phyloP scores from a whole-genome alignment of 2,888 invertebrate genomes.

The Bellardia pandia region DNA sequence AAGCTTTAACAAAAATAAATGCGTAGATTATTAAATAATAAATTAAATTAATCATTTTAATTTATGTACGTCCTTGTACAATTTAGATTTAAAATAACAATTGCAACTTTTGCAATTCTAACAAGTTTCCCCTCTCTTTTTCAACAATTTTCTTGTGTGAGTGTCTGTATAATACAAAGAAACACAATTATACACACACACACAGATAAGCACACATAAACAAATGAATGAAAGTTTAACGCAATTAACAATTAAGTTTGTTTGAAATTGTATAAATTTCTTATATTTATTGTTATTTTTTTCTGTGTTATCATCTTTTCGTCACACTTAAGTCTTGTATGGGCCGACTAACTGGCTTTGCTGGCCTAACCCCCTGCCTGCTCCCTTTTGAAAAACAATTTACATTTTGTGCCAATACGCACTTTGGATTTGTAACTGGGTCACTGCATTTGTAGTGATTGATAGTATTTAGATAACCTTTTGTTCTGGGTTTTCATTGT shows the following conservation, averaged over 20 bases:
- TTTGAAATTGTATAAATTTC: constrained; percentile 4
- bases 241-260: constrained; percentile 41
- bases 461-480: constrained; percentile 56
- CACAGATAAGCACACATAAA: not conserved
- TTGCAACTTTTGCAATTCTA: constrained; percentile 48
- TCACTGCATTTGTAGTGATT: constrained; percentile 62
- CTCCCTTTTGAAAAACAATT: not conserved
- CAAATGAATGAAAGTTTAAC: constrained; percentile 40
- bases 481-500: constrained; percentile 53
- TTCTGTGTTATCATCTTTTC: constrained; percentile 46
- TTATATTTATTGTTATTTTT: constrained; percentile 5
- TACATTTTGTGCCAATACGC: constrained; percentile 60
- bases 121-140: constrained; percentile 54
- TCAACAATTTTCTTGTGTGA: not conserved
- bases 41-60: constrained; percentile 20
- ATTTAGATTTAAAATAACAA: constrained; percentile 50
- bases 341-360: not conserved
- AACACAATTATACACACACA: not conserved
- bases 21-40: constrained; percentile 49
- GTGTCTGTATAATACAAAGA: not conserved
- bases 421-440: constrained; percentile 69
- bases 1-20: constrained; percentile 7
- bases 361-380: not conserved
- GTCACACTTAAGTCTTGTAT: constrained; percentile 11
- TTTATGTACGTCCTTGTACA: constrained; percentile 64